Conservation (phyloP, 35 echinoderm and acorn worm species). For the Apostichopus californicus region DNA sequence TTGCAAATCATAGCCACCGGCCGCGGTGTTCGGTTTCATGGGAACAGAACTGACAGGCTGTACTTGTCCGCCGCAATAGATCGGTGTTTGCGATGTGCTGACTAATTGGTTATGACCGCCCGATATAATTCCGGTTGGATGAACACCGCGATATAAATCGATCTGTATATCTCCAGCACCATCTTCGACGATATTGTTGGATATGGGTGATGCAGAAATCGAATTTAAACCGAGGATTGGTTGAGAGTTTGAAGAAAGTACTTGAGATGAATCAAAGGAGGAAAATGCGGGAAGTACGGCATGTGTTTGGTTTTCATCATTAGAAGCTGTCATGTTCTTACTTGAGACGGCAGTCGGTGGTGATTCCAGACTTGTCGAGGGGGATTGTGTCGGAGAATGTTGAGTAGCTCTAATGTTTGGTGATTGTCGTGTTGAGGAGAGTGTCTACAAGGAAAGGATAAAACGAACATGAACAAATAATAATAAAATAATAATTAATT, state of each 20-base stretch:
- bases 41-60: background rate
- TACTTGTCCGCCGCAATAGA: background rate
- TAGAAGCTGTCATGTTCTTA: background rate
- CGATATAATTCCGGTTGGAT: constrained; percentile 25
- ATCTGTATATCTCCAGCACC: background rate
- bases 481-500: background rate
- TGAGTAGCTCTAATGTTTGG: background rate
- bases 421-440: background rate
- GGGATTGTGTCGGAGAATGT: constrained; percentile 24
- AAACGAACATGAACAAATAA: background rate
- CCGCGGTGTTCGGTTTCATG: background rate
- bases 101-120: background rate
- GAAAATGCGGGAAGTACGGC: constrained; percentile 26
- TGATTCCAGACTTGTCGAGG: constrained; percentile 32
- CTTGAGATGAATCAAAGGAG: background rate
- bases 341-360: background rate
- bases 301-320: background rate
- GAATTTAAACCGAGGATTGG: background rate
- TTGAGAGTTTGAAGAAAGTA: background rate
- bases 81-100: constrained; percentile 4
- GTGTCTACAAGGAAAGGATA: background rate
- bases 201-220: background rate
- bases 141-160: background rate
- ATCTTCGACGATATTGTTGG: background rate
- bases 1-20: background rate